Evolutionary conservation across 2,113 vertebrate genomes (phyloP).

Genomic region (Phaethornis superciliosus): DNA sequence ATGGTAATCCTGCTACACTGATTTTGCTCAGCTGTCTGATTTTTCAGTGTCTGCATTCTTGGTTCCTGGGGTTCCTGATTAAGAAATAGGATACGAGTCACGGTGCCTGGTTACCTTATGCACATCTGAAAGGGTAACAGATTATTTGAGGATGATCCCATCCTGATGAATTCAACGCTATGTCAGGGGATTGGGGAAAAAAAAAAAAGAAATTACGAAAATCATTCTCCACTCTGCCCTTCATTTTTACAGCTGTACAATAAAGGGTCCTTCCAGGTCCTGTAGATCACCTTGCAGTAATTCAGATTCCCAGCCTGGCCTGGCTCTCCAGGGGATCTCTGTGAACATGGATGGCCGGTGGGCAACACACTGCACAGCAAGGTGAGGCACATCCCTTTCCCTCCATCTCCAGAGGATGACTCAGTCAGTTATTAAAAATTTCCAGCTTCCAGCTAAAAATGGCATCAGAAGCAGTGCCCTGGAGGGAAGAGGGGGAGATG

Average conservation of each 20-base stretch:
- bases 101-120: constrained; percentile 21
- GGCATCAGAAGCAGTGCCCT: constrained; percentile 38
- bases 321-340: neutral
- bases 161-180: neutral
- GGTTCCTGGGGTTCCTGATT: constrained; percentile 41
- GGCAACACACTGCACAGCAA: neutral
- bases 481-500: neutral
- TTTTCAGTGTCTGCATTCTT: constrained; percentile 39
- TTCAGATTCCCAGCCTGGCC: neutral
- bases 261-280: neutral
- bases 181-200: neutral
- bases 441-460: constrained; percentile 67
- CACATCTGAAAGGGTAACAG: constrained; percentile 4
- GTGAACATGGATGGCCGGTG: neutral
- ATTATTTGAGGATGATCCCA: neutral
- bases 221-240: neutral
- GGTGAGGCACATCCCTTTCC: constrained; percentile 33
- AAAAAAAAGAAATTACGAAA: neutral
- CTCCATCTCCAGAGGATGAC: constrained; percentile 11
- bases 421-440: constrained; percentile 59
- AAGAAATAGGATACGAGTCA: constrained; percentile 54
- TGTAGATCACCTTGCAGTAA: neutral
- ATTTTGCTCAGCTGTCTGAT: constrained; percentile 62
- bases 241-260: neutral
- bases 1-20: constrained; percentile 58